A percentile compares a stretch with the other conserved stretches of the same genome.
phyloP scores from a whole-genome alignment of 1,140 invertebrate genomes.

The Physella acuta region DNA sequence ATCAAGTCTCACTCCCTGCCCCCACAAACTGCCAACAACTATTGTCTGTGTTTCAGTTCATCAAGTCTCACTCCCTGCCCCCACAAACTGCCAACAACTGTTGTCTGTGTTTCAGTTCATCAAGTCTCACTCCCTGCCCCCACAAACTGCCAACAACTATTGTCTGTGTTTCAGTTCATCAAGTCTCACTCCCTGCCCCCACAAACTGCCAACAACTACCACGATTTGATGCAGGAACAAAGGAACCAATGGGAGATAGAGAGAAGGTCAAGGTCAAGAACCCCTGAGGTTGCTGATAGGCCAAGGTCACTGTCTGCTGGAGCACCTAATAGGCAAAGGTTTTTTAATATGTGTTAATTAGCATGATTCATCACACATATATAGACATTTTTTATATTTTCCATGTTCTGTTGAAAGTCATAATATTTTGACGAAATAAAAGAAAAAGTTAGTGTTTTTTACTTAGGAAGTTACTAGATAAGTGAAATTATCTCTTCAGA shows the following conservation, averaged over 20 bases:
- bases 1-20: too few relatives aligned
- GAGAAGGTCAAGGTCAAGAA: constrained; percentile 43
- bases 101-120: neutral
- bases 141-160: too few relatives aligned
- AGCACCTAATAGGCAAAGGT: constrained; percentile 22
- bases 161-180: too few relatives aligned
- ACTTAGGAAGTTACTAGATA: too few relatives aligned
- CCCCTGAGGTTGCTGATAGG: constrained; percentile 37
- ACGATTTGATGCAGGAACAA: constrained; percentile 31
- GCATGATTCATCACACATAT: neutral
- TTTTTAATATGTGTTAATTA: neutral
- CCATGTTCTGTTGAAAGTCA: neutral
- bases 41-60: too few relatives aligned
- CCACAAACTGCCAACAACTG: neutral
- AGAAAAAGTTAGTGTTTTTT: neutral
- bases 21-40: too few relatives aligned
- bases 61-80: too few relatives aligned
- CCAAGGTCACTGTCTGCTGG: constrained; percentile 31
- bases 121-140: constrained; percentile 9
- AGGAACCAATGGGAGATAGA: constrained; percentile 34
- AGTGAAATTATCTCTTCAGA: too few relatives aligned
- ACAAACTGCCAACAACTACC: constrained; percentile 34
- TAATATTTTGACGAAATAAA: neutral
- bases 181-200: constrained; percentile 44
- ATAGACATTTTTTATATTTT: too few relatives aligned